Base-by-base conservation (phyloP, 2,113 vertebrate species). In the Cryptomyrus ogoouensis region DNA sequence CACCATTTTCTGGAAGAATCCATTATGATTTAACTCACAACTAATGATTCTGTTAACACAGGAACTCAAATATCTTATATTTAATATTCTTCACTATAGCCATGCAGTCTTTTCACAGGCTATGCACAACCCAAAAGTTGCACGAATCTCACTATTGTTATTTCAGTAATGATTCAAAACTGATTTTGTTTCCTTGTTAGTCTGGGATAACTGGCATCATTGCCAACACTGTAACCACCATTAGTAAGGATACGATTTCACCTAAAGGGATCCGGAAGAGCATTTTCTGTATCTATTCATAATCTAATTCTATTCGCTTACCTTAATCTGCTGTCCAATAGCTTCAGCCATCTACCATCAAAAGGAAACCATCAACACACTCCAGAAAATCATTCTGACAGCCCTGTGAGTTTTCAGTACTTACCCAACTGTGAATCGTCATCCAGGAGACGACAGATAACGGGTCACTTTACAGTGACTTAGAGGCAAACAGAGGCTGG, bases 271-370 rank as follows among this genome's bases (percentile, higher is more conserved):
- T n/a, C n/a, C 17, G 35, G 50, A 58, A 44, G 31, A 58, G 7
- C 52, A 21, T 39, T 88, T 88, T 47, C 42, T 74, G 24, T 49
- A 49, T 31, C 62, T 27, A 62, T 31, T 77, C 44, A 31, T 13
- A 44, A 50, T 88, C 88, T 74, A 74, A 89, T 31, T 62, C 88
- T 50, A 49, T 31, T 9, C 7, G n/a, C 88, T 89, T 89, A 89
- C 88, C 88, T 89, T 89, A 13, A 89, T 89, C 62, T 89, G 88
- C 62, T 77, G 88, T 74, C 88, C 88, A 74, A 74, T 35, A 74
- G 53, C 42, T 27, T 89, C 88, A 89, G 88, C 88, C 88, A 89
- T 89, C 62, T 89, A 62, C 88, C 62, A n/a, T 88, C 66, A 46
- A 89, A 66, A 77, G 42, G 88, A 89, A 42, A 50, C 10, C 44